Conservation (phyloP, 2,888 invertebrate genomes). For the Brachycybe producta region DNA sequence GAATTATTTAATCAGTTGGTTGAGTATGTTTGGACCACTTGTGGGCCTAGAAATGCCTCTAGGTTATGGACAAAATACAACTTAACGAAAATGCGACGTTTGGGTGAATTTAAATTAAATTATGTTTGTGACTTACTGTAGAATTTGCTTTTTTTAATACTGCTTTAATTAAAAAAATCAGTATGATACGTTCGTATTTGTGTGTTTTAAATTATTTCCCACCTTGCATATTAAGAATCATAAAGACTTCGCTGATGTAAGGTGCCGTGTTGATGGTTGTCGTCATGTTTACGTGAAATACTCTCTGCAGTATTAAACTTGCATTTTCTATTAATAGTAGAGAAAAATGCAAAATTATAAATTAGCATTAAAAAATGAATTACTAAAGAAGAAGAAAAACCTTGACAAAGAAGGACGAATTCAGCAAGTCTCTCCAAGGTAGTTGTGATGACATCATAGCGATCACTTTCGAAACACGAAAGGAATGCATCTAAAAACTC, state of each 20-base stretch:
- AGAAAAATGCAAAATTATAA: constrained; percentile 21
- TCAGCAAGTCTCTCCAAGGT: constrained; percentile 72
- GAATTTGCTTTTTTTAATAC: no score
- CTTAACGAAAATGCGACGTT: background rate
- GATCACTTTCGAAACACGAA: constrained; percentile 63
- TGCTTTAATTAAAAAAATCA: no score
- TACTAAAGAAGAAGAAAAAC: constrained; percentile 31
- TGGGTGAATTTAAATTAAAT: background rate
- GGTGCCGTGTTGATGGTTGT: constrained; percentile 61
- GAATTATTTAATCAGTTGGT: constrained; percentile 14
- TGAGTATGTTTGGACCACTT: constrained; percentile 15
- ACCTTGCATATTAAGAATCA: constrained; percentile 66
- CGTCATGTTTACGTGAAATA: constrained; percentile 67
- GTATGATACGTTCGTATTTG: no score
- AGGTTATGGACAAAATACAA: constrained; percentile 4
- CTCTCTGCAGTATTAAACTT: constrained; percentile 57
- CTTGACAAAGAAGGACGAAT: constrained; percentile 64
- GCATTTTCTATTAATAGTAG: constrained; percentile 53
- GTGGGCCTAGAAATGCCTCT: constrained; percentile 12
- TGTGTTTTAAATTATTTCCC: constrained; percentile 45
- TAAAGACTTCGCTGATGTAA: constrained; percentile 64
- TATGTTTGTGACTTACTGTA: background rate
- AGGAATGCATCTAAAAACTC: constrained; percentile 61
- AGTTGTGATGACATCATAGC: constrained; percentile 63
- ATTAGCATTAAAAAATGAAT: background rate